Conservation (phyloP, 2,888 invertebrate genomes). For the Darwinula stevensoni region DNA sequence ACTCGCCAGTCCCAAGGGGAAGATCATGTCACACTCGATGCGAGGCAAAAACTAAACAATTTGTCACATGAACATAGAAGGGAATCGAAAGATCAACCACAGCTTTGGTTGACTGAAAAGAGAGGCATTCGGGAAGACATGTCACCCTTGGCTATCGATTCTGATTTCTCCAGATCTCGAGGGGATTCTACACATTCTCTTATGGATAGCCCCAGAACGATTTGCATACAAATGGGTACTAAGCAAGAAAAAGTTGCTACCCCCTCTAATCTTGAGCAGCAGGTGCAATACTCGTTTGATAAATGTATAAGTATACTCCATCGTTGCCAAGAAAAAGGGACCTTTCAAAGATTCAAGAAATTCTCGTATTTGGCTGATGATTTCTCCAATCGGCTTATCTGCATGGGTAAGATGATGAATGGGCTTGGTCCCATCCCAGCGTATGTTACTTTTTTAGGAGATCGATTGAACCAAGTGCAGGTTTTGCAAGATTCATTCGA, state of each 20-base stretch:
- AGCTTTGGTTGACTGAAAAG: constrained; percentile 53
- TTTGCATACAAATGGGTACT: constrained; percentile 55
- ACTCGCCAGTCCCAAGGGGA: constrained; percentile 64
- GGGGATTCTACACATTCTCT: constrained; percentile 36
- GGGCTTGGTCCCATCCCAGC: constrained; percentile 85
- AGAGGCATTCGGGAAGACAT: constrained; percentile 44
- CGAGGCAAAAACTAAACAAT: constrained; percentile 50
- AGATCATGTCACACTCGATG: constrained; percentile 45
- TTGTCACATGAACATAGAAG: constrained; percentile 59
- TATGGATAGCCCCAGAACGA: constrained; percentile 58
- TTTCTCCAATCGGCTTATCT: constrained; percentile 40
- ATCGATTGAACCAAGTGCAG: constrained; percentile 60
- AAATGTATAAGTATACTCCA: constrained; percentile 64
- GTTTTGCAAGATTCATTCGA: constrained; percentile 83
- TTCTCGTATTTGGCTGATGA: constrained; percentile 11
- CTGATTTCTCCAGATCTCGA: constrained; percentile 53
- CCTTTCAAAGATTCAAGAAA: constrained; percentile 18
- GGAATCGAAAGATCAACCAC: constrained; percentile 41
- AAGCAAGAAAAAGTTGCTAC: constrained; percentile 59
- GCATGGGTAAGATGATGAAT: constrained; percentile 82
- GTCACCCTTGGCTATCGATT: constrained; percentile 57
- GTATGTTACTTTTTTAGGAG: constrained; percentile 78
- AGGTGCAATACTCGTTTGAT: constrained; percentile 47
- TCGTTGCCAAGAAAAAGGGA: constrained; percentile 35
- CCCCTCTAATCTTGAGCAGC: constrained; percentile 47